phyloP scores from a whole-genome alignment of 1,140 invertebrate species.

The Platorchestia sp. region DNA sequence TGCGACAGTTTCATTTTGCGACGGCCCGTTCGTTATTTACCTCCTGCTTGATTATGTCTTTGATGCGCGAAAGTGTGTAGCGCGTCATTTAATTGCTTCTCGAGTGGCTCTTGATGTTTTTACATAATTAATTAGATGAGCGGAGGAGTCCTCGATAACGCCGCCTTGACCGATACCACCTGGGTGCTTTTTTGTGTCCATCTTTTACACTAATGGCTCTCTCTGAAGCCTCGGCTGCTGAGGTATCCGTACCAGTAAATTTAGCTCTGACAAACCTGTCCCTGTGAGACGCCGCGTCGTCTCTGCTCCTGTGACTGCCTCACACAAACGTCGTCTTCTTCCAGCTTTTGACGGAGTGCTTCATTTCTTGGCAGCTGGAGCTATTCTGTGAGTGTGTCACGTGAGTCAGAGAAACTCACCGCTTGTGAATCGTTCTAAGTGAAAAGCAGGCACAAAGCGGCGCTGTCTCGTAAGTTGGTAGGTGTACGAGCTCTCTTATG shows the following conservation, averaged over 20 bases:
- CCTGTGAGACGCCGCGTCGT: not conserved
- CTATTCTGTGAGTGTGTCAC: not conserved
- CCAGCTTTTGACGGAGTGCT: not conserved
- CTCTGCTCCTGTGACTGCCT: not conserved
- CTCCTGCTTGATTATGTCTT: not conserved
- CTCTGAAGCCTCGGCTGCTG: not conserved
- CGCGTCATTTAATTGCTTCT: not conserved
- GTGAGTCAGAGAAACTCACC: not conserved
- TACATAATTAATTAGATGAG: conserved; percentile 3
- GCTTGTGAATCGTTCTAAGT: not conserved
- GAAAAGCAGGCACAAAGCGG: not conserved
- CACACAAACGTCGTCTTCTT: not conserved
- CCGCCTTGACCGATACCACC: conserved; percentile 3
- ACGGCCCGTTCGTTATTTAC: not conserved
- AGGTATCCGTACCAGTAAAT: not conserved
- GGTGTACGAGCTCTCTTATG: not conserved
- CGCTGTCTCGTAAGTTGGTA: no score
- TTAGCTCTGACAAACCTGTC: not conserved
- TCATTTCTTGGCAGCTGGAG: not conserved
- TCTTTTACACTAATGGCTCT: conserved; percentile 8
- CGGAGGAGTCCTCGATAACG: not conserved
- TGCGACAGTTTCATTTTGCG: not conserved
- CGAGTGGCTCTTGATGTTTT: not conserved
- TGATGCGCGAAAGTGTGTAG: not conserved
- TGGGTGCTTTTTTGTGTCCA: not conserved